phyloP scores from a whole-genome alignment of 1,140 invertebrate species.

The Druon quercuslanigerum region DNA sequence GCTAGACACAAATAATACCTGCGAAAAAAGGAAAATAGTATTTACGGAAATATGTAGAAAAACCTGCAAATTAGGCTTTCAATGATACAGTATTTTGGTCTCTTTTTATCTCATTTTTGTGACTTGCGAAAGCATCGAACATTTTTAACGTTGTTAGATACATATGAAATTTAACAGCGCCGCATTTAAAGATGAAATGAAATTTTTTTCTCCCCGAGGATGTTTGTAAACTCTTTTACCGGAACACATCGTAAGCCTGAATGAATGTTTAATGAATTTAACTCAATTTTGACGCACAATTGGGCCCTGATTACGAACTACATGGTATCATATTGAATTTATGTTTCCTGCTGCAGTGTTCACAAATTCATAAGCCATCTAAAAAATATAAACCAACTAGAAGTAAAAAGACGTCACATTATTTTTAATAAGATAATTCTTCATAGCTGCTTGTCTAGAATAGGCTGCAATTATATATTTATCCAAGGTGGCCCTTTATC shows the following conservation, averaged over 20 bases:
- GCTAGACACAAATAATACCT: too few species aligned
- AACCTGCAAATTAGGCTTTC: not conserved
- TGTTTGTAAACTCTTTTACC: not conserved
- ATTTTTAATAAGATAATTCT: too few species aligned
- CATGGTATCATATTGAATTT: not conserved
- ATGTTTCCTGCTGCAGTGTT: not conserved
- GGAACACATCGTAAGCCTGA: not conserved
- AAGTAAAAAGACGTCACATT: too few species aligned
- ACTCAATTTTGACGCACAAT: not conserved
- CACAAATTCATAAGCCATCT: too few species aligned
- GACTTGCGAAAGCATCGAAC: not conserved
- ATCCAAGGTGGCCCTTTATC: too few species aligned
- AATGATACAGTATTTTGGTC: not conserved
- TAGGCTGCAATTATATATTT: too few species aligned
- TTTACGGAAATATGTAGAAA: not conserved
- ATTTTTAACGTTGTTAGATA: slow-evolving; percentile 1
- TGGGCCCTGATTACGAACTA: not conserved
- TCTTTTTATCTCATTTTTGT: slow-evolving; percentile 2
- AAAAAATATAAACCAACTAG: too few species aligned
- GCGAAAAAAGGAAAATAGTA: too few species aligned
- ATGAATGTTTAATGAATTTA: not conserved
- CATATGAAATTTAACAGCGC: not conserved
- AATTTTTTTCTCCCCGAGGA: not conserved
- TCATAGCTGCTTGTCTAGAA: too few species aligned
- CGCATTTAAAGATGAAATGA: slow-evolving; percentile 1